Conservation (phyloP, 2,797 vertebrate species). For the Epinephelus coioides region DNA sequence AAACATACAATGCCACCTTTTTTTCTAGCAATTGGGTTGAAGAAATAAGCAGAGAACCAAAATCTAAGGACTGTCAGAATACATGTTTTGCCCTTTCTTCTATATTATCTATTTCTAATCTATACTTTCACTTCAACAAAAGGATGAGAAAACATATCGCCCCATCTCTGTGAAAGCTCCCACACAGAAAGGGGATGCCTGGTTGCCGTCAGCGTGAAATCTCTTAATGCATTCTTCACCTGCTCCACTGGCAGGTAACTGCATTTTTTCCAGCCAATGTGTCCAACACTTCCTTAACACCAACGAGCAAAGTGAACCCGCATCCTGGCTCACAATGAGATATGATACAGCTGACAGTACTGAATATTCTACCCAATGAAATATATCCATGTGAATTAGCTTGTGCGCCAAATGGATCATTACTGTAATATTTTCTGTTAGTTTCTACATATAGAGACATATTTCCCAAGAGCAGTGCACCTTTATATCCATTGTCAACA, state of each 20-base stretch:
- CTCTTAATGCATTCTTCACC: slow-evolving; percentile 58
- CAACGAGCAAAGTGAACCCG: background rate
- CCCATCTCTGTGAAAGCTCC: slow-evolving; percentile 47
- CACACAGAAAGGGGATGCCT: slow-evolving; percentile 55
- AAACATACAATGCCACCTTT: no score
- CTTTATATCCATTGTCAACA: slow-evolving; percentile 17
- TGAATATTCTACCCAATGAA: slow-evolving; percentile 12
- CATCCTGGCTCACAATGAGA: slow-evolving; percentile 8
- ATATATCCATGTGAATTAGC: slow-evolving; percentile 17
- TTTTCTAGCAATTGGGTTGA: no score
- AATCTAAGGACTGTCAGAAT: background rate
- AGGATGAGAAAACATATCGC: slow-evolving; percentile 40
- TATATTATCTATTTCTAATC: slow-evolving; percentile 26
- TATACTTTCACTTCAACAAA: slow-evolving; percentile 29
- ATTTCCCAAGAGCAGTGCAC: slow-evolving; percentile 15
- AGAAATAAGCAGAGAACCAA: background rate
- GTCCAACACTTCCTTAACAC: slow-evolving; percentile 38
- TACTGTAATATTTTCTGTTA: slow-evolving; percentile 4
- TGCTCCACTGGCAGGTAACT: slow-evolving; percentile 24
- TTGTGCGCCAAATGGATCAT: slow-evolving; percentile 13
- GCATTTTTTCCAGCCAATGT: slow-evolving; percentile 38
- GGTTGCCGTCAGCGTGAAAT: slow-evolving; percentile 48
- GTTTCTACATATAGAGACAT: slow-evolving; percentile 12
- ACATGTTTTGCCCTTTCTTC: background rate
- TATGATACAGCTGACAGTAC: background rate